phyloP scores from a whole-genome alignment of 2,888 invertebrate genomes.

The Lithophane leautieri region DNA sequence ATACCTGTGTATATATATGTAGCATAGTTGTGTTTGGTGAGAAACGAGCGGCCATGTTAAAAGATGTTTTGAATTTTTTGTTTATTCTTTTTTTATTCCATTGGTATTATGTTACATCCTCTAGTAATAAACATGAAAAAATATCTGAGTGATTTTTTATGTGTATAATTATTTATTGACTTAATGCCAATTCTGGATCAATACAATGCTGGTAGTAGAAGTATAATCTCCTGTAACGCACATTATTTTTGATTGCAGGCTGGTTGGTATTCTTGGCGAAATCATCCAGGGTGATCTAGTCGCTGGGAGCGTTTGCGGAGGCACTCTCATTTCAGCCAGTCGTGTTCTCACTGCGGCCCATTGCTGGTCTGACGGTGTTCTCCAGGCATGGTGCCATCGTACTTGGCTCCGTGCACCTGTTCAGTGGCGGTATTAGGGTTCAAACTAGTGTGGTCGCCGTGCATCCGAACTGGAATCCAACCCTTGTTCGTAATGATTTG shows the following conservation, averaged over 20 bases:
- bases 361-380: slow-evolving; percentile 79
- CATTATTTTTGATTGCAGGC: slow-evolving; percentile 18
- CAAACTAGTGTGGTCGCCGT: slow-evolving; percentile 67
- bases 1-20: no score
- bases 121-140: not conserved
- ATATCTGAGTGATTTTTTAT: not conserved
- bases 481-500: slow-evolving; percentile 73
- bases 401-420: slow-evolving; percentile 73
- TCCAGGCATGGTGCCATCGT: slow-evolving; percentile 76
- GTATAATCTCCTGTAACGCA: not conserved
- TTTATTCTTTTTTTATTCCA: not conserved
- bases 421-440: slow-evolving; percentile 75
- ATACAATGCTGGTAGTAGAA: not conserved
- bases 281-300: not conserved
- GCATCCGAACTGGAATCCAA: slow-evolving; percentile 74
- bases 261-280: slow-evolving; percentile 37
- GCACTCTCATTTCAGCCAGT: slow-evolving; percentile 66
- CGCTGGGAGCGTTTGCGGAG: slow-evolving; percentile 73
- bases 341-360: slow-evolving; percentile 79
- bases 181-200: not conserved
- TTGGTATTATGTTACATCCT: not conserved
- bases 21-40: not conserved
- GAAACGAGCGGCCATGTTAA: not conserved
- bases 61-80: not conserved
- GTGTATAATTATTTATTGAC: not conserved